Base-by-base conservation (phyloP, 2,797 vertebrate species). In the Adelosebastes latens region DNA sequence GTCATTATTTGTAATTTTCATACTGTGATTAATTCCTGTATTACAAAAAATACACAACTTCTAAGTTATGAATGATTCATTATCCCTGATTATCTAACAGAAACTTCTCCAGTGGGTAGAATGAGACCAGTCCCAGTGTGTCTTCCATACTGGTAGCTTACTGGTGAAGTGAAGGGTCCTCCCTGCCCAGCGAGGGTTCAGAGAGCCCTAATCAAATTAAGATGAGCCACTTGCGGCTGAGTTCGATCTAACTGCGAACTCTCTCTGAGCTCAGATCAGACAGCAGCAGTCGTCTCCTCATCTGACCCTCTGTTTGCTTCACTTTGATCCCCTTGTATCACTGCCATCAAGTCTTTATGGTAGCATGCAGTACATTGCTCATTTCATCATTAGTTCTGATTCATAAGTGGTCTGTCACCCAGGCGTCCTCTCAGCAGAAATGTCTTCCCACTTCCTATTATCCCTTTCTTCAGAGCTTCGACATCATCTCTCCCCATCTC, bases 171-270 rank as follows among this genome's bases (percentile, higher is more conserved):
- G 49, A 72, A 20, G 75, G 52, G 77, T 77, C 62, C 59, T 75
- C 32, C 1, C 27, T 53, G 58, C 31, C 60, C 82, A 61, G 75
- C 9, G 18, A 81, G 42, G 79, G 75, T 90, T 93, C 84, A 88
- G 81, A 88, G 64, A 87, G 78, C 63, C 60, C 71, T 90, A 93
- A 93, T 94, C 92, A 91, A 85, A 94, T 94, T 92, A 93, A 92
- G 75, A 81, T 84, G 84, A 93, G 78, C 86, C 87, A 88, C 89
- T 93, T 80, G 88, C 49, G 31, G 67, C 84, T 39, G 69, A 85
- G 77, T 86, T 87, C 84, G 81, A 72, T 90, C 75, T 64, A 49
- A 83, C 77, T 58, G 75, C 71, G 72, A 92, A 88, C 90, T 81
- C 85, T 91, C 90, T 76, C 78, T 78, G 89, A 90, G 90, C 91